Evolutionary conservation across 2,797 vertebrate species (phyloP), one percentile per base, ranked within the genome.

Genomic region (Sitta carolinensis): DNA sequence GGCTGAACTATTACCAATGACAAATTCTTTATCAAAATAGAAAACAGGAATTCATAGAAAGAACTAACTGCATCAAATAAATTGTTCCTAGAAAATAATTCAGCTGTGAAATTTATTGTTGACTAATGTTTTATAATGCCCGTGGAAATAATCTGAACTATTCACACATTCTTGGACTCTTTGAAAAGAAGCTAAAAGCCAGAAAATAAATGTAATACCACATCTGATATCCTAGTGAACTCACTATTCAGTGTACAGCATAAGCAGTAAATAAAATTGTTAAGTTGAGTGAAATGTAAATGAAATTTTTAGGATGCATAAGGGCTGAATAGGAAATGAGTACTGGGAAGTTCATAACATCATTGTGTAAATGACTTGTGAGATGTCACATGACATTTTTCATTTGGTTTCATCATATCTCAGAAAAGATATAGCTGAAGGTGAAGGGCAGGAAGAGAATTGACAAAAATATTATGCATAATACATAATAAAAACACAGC

Each of bases 1-100:
- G 61, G 40, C 34, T 92, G 86, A 94, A 91, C 50, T 87, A 94
- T 75, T 86, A 51, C 38, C 34, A 62, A 45, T 81, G 81, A 89
- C 21, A 93, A 89, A 66, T 70, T 74, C 54, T 64, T 83, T 54
- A 92, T 40, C 69, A 82, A 95, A 91, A 89, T 32, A 21, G 61
- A 84, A 89, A 94, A 61, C 32, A 68, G 10, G 40, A 66, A 90
- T 40, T 94, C 72, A 62, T 25, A 76, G 63, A 61, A 75, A 91
- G 16, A 66, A 85, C 19, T 83, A 75, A 88, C 63, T 63, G 34
- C 2, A 54, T 58, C 42, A 80, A 23, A 51, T 54, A 78, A 88
- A 80, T 91, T 91, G 73, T 85, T 94, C 34, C 74, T 19, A 48
- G 36, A 26, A 84, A 91, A 81, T 43, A 73, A 23, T 80, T 74